Evolutionary conservation across 2,888 invertebrate species (phyloP).

Genomic region (Drosophila subsilvestris): DNA sequence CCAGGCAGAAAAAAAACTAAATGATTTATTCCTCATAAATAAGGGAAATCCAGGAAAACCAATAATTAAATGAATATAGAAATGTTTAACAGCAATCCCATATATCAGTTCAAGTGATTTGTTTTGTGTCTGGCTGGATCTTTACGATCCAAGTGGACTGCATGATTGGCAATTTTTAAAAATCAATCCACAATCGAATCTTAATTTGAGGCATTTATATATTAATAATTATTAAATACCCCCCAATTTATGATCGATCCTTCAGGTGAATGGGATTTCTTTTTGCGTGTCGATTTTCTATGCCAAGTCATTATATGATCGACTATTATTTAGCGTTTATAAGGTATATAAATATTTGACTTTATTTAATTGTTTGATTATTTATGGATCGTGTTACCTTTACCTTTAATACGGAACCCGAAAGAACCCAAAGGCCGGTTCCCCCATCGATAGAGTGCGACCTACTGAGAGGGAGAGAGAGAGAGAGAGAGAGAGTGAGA

Average conservation of each 20-base stretch:
- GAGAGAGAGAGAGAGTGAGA: conserved; percentile 16
- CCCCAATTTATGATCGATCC: conserved; percentile 19
- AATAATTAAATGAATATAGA: conserved; percentile 8
- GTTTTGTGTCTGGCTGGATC: conserved; percentile 27
- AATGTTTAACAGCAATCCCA: neutral
- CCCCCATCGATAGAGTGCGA: conserved; percentile 55
- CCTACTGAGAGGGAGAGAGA: conserved; percentile 4
- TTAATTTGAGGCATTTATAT: conserved; percentile 40
- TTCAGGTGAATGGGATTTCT: conserved; percentile 46
- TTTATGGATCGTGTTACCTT: conserved; percentile 43
- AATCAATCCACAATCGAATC: conserved; percentile 54
- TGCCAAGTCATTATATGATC: conserved; percentile 44
- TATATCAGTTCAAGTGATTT: conserved; percentile 9
- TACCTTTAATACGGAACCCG: conserved; percentile 34
- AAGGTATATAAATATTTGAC: conserved; percentile 25
- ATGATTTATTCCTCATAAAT: conserved; percentile 3
- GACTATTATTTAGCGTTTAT: conserved; percentile 47
- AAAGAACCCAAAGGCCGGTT: conserved; percentile 11
- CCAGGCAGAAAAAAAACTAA: neutral
- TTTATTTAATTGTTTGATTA: conserved; percentile 33
- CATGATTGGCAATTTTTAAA: conserved; percentile 48
- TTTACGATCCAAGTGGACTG: conserved; percentile 16
- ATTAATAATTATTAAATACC: conserved; percentile 44
- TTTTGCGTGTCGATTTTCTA: conserved; percentile 19
- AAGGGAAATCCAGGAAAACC: conserved; percentile 9